Evolutionary conservation across 1,140 invertebrate species (phyloP).

Genomic region (Dryas iulia): DNA sequence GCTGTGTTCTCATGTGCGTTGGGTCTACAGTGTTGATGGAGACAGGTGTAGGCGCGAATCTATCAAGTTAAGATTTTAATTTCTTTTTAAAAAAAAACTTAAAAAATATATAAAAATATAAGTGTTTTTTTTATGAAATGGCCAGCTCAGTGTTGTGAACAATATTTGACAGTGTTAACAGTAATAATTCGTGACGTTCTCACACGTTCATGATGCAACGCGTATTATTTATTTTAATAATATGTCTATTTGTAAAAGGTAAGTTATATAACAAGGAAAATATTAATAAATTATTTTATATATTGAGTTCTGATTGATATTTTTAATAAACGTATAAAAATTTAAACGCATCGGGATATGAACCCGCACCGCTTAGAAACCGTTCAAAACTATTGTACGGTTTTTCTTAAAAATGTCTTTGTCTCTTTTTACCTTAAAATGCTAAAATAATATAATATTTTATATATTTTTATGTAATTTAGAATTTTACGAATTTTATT

Average conservation of each 20-base stretch:
- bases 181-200: not conserved
- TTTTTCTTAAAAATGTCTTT: no score
- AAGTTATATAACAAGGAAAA: constrained; percentile 3
- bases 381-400: no score
- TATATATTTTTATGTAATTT: no score
- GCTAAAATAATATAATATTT: no score
- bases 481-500: no score
- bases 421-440: no score
- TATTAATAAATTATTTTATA: not conserved
- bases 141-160: not conserved
- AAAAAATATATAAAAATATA: not conserved
- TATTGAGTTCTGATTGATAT: no score
- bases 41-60: not conserved
- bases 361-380: no score
- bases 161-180: not conserved
- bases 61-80: not conserved
- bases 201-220: constrained; percentile 14
- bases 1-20: not conserved
- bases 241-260: constrained; percentile 23
- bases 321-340: no score
- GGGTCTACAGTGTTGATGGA: not conserved
- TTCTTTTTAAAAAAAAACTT: not conserved
- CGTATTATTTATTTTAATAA: constrained; percentile 1
- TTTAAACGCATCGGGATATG: no score
- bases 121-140: not conserved